Evolutionary conservation across 2,888 invertebrate genomes (phyloP).

Genomic region (Leptogaster cylindrica): DNA sequence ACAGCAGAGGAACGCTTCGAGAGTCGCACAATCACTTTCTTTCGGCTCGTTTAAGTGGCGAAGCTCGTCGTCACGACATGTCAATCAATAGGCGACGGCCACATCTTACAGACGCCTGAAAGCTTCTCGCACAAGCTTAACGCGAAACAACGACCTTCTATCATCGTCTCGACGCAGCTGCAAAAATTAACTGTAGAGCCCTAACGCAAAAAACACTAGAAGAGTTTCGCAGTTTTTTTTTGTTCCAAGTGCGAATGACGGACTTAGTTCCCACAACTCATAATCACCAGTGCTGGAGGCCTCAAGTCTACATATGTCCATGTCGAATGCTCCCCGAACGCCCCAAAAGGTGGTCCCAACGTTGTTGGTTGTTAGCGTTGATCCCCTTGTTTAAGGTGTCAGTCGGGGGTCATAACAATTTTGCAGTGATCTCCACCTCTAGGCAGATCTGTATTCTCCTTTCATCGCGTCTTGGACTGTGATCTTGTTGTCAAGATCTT

Average conservation of each 20-base stretch:
- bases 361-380: constrained; percentile 14
- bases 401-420: constrained; percentile 42
- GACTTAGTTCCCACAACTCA: constrained; percentile 21
- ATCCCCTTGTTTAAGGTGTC: constrained; percentile 36
- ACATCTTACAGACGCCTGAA: constrained; percentile 32
- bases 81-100: constrained; percentile 39
- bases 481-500: constrained; percentile 29
- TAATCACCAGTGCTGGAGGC: constrained; percentile 7
- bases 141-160: constrained; percentile 26
- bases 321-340: neutral
- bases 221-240: constrained; percentile 12
- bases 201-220: neutral
- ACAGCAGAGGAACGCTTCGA: neutral
- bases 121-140: constrained; percentile 20
- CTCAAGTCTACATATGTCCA: neutral
- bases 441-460: neutral
- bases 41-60: neutral
- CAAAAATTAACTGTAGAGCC: too few relatives aligned
- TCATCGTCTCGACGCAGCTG: constrained; percentile 4
- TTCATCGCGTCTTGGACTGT: neutral
- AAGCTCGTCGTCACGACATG: constrained; percentile 45
- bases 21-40: neutral
- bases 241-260: constrained; percentile 15
- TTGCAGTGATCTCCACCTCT: constrained; percentile 10
- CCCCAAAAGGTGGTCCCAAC: constrained; percentile 3